A percentile compares a stretch with the other conserved stretches of the same genome.
These are phyloP conservation scores for Progne subis DNA, from an alignment of 2,113 vertebrate genomes.

Conservation along the genomic window DNA sequence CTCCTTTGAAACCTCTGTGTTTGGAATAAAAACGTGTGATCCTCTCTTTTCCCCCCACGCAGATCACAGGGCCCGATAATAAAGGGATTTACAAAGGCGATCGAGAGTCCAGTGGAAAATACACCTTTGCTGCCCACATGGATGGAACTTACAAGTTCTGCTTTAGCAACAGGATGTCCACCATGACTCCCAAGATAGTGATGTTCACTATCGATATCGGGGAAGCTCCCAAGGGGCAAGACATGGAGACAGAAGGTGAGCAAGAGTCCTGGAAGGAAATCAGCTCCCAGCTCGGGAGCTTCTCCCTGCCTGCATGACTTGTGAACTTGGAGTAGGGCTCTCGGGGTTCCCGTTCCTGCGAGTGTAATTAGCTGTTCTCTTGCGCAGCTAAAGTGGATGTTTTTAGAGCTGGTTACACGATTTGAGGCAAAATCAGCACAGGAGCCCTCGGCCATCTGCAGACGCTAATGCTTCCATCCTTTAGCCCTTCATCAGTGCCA, in stretches of 20 bases:
- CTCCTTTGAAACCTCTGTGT: background rate
- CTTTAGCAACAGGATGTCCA: conserved; percentile 99
- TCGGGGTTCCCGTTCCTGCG: background rate
- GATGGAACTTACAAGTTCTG: conserved; percentile 98
- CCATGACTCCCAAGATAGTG: conserved; percentile 99
- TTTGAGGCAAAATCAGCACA: background rate
- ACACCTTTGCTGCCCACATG: conserved; percentile 98
- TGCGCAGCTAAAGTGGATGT: background rate
- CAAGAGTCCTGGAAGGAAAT: background rate
- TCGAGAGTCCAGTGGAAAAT: conserved; percentile 96
- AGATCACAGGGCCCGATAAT: conserved; percentile 97
- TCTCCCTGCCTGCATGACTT: background rate
- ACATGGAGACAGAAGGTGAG: conserved; percentile 98
- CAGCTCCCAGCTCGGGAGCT: background rate
- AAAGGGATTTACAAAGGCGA: conserved; percentile 98
- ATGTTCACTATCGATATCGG: conserved; percentile 99
- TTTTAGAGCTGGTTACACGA: background rate
- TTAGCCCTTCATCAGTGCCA: background rate
- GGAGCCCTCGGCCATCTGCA: background rate
- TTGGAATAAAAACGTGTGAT: background rate
- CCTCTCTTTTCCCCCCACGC: background rate
- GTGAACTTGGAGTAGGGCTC: background rate
- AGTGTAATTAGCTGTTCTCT: background rate
- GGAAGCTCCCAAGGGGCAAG: conserved; percentile 94
- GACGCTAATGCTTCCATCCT: conserved; percentile 12